These are phyloP conservation scores for Nesospiza acunhae DNA, from an alignment of 2,113 vertebrate species.

Conservation along the genomic window DNA sequence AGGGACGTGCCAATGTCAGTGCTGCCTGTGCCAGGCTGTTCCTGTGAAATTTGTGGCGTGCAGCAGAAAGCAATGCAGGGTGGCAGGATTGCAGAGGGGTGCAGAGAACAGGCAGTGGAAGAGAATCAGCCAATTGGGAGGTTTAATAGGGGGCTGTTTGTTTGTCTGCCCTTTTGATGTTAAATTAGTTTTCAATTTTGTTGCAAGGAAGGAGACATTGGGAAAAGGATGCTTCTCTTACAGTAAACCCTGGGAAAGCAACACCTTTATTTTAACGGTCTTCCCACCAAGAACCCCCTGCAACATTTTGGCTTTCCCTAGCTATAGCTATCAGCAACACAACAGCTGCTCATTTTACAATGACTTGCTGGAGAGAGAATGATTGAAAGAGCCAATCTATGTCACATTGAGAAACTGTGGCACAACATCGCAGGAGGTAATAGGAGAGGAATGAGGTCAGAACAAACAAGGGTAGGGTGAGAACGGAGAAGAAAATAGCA, in stretches of 20 bases:
- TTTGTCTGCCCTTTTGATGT: slow-evolving; percentile 40
- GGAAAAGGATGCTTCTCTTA: slow-evolving; percentile 34
- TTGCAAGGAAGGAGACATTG: slow-evolving; percentile 4
- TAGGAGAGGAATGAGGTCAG: slow-evolving; percentile 64
- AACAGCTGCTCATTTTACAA: slow-evolving; percentile 68
- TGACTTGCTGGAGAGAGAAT: slow-evolving; percentile 58
- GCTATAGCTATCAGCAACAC: slow-evolving; percentile 60
- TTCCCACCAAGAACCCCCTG: slow-evolving; percentile 58
- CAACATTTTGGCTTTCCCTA: slow-evolving; percentile 53
- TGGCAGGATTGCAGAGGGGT: background rate
- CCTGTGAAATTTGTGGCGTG: background rate
- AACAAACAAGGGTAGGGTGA: slow-evolving; percentile 50
- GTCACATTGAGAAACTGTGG: slow-evolving; percentile 61
- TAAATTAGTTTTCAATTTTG: slow-evolving; percentile 54
- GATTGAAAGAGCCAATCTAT: slow-evolving; percentile 67
- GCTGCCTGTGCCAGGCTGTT: slow-evolving; percentile 22
- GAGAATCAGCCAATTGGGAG: slow-evolving; percentile 30
- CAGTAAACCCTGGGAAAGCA: slow-evolving; percentile 53
- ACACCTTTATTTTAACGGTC: slow-evolving; percentile 64
- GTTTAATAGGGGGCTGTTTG: slow-evolving; percentile 18
- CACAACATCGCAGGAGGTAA: slow-evolving; percentile 54
- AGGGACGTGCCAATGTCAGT: slow-evolving; percentile 8
- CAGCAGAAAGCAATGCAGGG: background rate
- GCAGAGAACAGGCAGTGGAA: slow-evolving; percentile 1
- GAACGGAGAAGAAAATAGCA: slow-evolving; percentile 6